A percentile compares a stretch with the other conserved stretches of the same genome.
Evolutionary conservation across 2,797 vertebrate genomes (phyloP).

Genomic region (Pachyuromys duprasi): DNA sequence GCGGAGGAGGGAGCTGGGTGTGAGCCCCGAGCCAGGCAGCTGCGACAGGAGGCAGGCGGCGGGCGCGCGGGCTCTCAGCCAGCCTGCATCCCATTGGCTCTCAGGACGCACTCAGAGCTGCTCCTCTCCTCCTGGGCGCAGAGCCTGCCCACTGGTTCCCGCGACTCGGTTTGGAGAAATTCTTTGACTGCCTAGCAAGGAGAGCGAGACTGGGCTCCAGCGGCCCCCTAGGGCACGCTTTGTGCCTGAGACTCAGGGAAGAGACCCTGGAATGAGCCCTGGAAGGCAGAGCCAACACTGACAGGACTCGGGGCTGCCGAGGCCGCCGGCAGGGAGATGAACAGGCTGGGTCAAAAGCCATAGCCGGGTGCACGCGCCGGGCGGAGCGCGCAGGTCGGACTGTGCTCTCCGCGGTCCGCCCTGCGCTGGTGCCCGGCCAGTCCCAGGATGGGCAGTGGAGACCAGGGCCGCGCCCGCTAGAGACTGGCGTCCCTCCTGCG

Average conservation of each 20-base stretch:
- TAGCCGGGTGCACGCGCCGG: constrained; percentile 55
- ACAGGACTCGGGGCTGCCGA: neutral
- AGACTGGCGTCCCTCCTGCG: constrained; percentile 54
- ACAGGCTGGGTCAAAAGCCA: constrained; percentile 30
- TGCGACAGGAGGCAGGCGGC: constrained; percentile 8
- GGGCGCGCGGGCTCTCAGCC: constrained; percentile 18
- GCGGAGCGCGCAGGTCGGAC: constrained; percentile 69
- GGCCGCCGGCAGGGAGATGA: neutral
- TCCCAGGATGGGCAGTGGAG: constrained; percentile 70
- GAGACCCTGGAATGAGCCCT: neutral
- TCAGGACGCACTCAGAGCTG: neutral
- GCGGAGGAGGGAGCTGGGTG: neutral
- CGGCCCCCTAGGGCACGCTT: neutral
- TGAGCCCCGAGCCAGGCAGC: neutral
- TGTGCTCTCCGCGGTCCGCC: constrained; percentile 24
- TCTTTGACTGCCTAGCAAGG: neutral
- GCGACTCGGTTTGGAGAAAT: neutral
- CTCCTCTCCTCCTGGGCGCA: neutral
- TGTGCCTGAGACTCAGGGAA: neutral
- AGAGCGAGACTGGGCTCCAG: neutral
- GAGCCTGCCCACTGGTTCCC: neutral
- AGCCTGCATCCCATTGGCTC: constrained; percentile 19
- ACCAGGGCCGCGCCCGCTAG: constrained; percentile 5
- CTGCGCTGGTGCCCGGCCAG: neutral
- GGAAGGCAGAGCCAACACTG: constrained; percentile 9